A percentile compares a stretch with the other conserved stretches of the same genome.
Evolutionary conservation across 2,797 vertebrate genomes (phyloP).

Genomic region (Crenichthys baileyi): DNA sequence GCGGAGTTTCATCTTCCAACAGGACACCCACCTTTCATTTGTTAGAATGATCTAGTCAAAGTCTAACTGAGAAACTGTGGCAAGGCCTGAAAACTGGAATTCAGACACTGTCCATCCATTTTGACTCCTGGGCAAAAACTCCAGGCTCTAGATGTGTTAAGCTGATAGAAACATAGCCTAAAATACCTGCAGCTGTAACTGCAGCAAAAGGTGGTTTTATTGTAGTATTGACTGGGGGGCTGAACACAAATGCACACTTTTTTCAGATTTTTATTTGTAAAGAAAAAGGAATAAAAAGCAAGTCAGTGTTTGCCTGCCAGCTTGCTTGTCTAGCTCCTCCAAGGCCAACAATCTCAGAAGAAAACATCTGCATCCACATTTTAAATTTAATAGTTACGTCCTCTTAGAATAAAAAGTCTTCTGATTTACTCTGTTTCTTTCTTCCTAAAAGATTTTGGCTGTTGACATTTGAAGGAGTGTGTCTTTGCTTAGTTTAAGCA

Average conservation of each 20-base stretch:
- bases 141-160: no score
- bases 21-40: no score
- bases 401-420: neutral
- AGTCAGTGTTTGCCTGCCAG: slow-evolving; percentile 1
- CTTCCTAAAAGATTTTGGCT: neutral
- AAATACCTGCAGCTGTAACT: neutral
- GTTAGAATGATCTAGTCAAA: no score
- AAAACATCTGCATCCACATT: neutral
- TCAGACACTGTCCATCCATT: no score
- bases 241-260: no score
- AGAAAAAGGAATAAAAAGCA: neutral
- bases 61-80: no score
- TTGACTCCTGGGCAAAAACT: no score
- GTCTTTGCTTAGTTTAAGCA: neutral
- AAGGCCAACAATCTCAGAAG: neutral
- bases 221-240: no score
- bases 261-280: no score
- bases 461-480: neutral
- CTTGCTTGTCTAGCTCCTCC: slow-evolving; percentile 5
- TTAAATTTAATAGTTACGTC: neutral
- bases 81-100: neutral
- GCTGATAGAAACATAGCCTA: neutral
- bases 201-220: no score
- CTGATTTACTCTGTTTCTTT: neutral
- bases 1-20: no score